phyloP scores from a whole-genome alignment of 2,888 invertebrate genomes.

The Geophilus truncorum region DNA sequence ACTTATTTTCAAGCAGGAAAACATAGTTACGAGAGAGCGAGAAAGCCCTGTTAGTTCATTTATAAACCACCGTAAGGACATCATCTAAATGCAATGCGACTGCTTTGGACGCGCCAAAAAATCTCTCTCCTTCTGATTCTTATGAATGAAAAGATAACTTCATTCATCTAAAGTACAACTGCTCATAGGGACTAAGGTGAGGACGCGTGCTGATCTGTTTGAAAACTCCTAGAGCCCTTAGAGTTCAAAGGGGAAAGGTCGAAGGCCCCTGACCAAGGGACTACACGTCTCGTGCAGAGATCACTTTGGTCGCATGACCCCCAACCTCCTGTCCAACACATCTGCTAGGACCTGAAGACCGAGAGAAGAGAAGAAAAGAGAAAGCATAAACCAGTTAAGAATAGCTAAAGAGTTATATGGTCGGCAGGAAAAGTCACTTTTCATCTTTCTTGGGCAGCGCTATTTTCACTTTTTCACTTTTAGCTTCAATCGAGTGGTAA shows the following conservation, averaged over 20 bases:
- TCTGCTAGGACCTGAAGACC: background rate
- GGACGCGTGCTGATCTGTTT: constrained; percentile 25
- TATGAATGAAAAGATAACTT: background rate
- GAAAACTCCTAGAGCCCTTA: background rate
- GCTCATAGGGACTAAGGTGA: background rate
- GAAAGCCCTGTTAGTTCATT: too few species aligned
- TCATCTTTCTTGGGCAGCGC: background rate
- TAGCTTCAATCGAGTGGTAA: background rate
- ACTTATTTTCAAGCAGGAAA: too few species aligned
- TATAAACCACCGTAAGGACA: background rate
- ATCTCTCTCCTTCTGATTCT: background rate
- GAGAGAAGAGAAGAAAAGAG: too few species aligned
- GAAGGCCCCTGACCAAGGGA: constrained; percentile 15
- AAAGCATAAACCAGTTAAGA: background rate
- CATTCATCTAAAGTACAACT: background rate
- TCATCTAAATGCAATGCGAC: background rate
- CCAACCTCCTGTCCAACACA: constrained; percentile 1
- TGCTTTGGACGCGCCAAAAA: background rate
- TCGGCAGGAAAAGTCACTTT: background rate
- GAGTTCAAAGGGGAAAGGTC: constrained; percentile 19
- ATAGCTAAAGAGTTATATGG: background rate
- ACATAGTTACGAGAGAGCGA: too few species aligned
- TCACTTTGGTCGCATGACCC: constrained; percentile 6
- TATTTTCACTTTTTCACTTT: background rate
- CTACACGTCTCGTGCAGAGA: constrained; percentile 17